These are phyloP conservation scores for Cygnus olor DNA, from an alignment of 2,797 vertebrate species.

Conservation along the genomic window DNA sequence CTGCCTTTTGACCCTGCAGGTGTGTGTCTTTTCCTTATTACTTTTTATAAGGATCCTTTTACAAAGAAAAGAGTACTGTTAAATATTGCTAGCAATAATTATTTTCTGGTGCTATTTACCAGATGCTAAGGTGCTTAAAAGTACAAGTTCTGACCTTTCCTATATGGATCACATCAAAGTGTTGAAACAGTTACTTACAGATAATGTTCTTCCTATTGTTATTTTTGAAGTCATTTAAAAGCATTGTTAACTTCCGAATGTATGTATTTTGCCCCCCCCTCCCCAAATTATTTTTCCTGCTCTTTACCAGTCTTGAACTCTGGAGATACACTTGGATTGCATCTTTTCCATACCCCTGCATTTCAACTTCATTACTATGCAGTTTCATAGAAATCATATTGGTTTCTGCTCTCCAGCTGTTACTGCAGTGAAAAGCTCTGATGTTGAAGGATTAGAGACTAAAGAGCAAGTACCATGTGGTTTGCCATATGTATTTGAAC, in stretches of 20 bases:
- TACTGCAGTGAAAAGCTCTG: background rate
- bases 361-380: background rate
- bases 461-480: background rate
- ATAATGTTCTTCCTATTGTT: background rate
- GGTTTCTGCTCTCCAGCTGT: background rate
- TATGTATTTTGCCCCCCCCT: background rate
- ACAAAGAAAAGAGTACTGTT: background rate
- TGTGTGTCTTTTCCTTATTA: constrained; percentile 63
- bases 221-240: background rate
- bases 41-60: background rate
- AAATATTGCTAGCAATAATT: background rate
- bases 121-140: background rate
- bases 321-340: background rate
- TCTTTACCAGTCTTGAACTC: background rate
- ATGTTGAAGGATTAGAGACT: background rate
- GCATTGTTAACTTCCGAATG: background rate
- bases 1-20: constrained; percentile 98
- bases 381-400: background rate
- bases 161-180: background rate
- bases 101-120: background rate
- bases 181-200: background rate
- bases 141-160: background rate
- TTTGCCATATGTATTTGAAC: background rate
- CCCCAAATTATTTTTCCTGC: background rate
- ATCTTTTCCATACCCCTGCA: background rate